phyloP scores from a whole-genome alignment of 2,888 invertebrate species.

The Clepsis dumicolana region DNA sequence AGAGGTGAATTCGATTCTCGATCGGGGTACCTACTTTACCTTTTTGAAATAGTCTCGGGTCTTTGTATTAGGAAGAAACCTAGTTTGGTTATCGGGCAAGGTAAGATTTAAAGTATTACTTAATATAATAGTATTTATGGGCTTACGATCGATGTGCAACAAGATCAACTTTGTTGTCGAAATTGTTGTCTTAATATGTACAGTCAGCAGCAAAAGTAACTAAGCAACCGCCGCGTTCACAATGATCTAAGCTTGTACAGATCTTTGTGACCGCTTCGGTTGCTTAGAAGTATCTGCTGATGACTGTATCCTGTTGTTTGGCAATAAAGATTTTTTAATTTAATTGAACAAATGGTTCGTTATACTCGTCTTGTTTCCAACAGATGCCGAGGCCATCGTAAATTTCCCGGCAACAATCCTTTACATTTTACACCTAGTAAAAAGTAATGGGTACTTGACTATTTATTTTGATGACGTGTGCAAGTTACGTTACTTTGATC shows the following conservation, averaged over 20 bases:
- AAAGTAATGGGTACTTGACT: background rate
- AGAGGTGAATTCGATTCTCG: constrained; percentile 7
- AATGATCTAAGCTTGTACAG: no score
- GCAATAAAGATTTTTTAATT: no score
- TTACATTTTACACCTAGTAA: background rate
- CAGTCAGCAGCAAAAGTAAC: no score
- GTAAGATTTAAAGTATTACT: background rate
- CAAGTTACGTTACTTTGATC: background rate
- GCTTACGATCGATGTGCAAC: background rate
- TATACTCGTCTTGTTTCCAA: no score
- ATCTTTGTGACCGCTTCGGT: no score
- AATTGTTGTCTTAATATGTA: background rate
- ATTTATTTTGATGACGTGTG: background rate
- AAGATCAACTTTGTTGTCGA: background rate
- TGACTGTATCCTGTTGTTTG: no score
- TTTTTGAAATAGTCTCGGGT: background rate
- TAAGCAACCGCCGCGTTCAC: no score
- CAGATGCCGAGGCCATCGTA: no score
- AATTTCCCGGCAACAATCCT: no score
- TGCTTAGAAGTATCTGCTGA: no score
- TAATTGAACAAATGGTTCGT: no score
- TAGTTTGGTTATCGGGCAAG: background rate
- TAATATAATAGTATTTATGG: background rate
- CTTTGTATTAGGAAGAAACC: background rate
- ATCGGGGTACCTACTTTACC: background rate